Conservation (phyloP, 2,888 invertebrate species). For the Slavum lentiscoides region DNA sequence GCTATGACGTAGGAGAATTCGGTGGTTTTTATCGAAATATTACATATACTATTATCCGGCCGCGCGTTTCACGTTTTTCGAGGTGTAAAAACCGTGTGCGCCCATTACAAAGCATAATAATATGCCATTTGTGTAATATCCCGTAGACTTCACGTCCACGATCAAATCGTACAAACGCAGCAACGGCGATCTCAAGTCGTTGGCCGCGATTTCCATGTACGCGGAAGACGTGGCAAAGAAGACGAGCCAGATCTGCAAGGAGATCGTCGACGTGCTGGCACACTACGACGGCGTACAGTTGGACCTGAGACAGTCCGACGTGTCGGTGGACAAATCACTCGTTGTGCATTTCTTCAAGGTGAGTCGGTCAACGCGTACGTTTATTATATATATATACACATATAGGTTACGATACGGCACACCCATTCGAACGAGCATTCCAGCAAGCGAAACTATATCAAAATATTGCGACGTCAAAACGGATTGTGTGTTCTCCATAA, state of each 20-base stretch:
- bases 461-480: neutral
- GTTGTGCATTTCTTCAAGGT: constrained; percentile 51
- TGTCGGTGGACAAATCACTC: constrained; percentile 42
- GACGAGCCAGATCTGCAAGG: constrained; percentile 38
- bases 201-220: constrained; percentile 38
- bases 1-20: no score
- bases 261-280: constrained; percentile 20
- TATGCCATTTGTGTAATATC: no score
- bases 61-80: no score
- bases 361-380: constrained; percentile 3
- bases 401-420: constrained; percentile 3
- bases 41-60: no score
- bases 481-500: no score
- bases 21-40: no score
- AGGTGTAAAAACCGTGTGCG: no score
- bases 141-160: constrained; percentile 13
- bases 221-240: constrained; percentile 42
- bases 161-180: constrained; percentile 33
- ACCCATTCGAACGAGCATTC: constrained; percentile 9
- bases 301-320: constrained; percentile 43
- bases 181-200: constrained; percentile 35
- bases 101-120: no score
- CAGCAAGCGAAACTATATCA: neutral
- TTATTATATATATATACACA: no score
- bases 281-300: constrained; percentile 44